A percentile compares a stretch with the other conserved stretches of the same genome.
Conservation (phyloP, 2,888 invertebrate species). For the Apantesis nais region DNA sequence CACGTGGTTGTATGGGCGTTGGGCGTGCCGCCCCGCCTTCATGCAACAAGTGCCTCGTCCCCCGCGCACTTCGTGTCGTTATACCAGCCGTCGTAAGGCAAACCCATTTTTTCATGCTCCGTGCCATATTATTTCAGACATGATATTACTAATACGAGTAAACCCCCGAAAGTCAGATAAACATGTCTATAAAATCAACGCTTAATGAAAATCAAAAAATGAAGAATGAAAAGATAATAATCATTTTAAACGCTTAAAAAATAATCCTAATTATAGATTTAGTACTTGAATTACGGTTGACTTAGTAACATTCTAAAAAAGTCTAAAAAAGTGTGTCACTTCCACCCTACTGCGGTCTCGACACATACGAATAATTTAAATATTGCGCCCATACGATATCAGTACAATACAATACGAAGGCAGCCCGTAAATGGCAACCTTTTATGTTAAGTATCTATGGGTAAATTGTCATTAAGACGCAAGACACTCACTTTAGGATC, state of each 20-base stretch:
- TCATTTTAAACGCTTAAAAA: background rate
- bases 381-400: no score
- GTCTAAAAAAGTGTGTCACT: background rate
- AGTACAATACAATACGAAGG: no score
- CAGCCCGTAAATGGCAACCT: no score
- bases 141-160: constrained; percentile 25
- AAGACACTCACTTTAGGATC: no score
- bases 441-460: no score
- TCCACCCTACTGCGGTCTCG: no score
- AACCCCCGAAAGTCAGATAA: background rate
- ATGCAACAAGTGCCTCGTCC: constrained; percentile 73
- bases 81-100: constrained; percentile 42
- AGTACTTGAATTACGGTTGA: background rate
- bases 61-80: constrained; percentile 54
- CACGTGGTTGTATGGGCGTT: constrained; percentile 73
- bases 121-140: constrained; percentile 36
- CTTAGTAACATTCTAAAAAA: background rate
- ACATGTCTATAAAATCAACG: background rate
- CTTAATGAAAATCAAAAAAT: background rate
- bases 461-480: no score
- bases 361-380: no score
- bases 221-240: no score
- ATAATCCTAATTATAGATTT: background rate
- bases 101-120: constrained; percentile 41
- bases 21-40: constrained; percentile 78